Conservation (phyloP, 2,888 invertebrate species). For the Amphipyra tragopoginis region DNA sequence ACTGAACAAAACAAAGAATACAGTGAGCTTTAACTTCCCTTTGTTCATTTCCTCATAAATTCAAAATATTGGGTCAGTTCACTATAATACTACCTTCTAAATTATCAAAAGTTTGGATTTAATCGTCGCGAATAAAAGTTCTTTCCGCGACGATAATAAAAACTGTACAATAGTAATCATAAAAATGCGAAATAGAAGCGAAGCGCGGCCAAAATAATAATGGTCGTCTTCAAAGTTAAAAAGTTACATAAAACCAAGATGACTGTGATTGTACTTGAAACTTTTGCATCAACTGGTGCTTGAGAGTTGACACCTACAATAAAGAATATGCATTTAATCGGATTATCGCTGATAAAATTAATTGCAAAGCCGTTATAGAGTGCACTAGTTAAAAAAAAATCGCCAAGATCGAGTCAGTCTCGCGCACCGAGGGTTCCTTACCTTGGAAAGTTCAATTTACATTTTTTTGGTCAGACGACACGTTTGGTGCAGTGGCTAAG, state of each 20-base stretch:
- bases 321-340: slow-evolving; percentile 1
- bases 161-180: slow-evolving; percentile 65
- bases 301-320: slow-evolving; percentile 15
- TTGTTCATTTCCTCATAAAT: slow-evolving; percentile 29
- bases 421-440: too few species aligned
- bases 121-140: slow-evolving; percentile 44
- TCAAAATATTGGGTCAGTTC: slow-evolving; percentile 14
- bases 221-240: slow-evolving; percentile 59
- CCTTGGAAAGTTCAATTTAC: too few species aligned
- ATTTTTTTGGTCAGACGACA: too few species aligned
- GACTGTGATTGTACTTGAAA: slow-evolving; percentile 59
- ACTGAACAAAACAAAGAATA: slow-evolving; percentile 8
- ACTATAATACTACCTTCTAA: slow-evolving; percentile 29
- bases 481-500: too few species aligned
- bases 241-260: slow-evolving; percentile 62
- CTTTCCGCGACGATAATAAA: slow-evolving; percentile 57
- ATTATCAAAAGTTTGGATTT: slow-evolving; percentile 30
- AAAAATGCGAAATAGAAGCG: slow-evolving; percentile 64
- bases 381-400: too few species aligned
- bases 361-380: too few species aligned
- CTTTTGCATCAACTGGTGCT: slow-evolving; percentile 47
- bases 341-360: not conserved
- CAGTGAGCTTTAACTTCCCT: slow-evolving; percentile 8
- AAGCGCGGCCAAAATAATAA: slow-evolving; percentile 68
- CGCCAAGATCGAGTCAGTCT: too few species aligned